phyloP scores from a whole-genome alignment of 2,113 vertebrate species.

The Callopanchax toddi region DNA sequence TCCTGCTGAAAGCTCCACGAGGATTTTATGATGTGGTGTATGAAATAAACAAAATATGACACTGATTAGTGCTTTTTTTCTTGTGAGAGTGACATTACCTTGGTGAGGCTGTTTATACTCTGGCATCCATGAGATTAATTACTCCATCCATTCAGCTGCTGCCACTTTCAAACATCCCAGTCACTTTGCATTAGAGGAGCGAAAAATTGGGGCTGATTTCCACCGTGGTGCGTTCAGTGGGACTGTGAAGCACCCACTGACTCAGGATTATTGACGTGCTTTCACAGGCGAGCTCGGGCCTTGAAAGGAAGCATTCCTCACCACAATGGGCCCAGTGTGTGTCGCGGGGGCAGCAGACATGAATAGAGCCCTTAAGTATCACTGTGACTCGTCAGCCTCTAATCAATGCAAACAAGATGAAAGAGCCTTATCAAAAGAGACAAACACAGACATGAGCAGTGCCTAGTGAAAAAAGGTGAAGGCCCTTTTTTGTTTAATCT shows the following conservation, averaged over 20 bases:
- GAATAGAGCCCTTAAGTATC: slow-evolving; percentile 76
- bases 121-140: slow-evolving; percentile 66
- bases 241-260: slow-evolving; percentile 73
- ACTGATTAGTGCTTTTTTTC: slow-evolving; percentile 25
- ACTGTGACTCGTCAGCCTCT: slow-evolving; percentile 79
- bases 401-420: slow-evolving; percentile 84
- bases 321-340: slow-evolving; percentile 83
- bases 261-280: slow-evolving; percentile 82
- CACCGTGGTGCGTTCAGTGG: slow-evolving; percentile 50
- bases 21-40: slow-evolving; percentile 18
- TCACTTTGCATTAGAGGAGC: slow-evolving; percentile 54
- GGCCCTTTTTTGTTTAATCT: slow-evolving; percentile 32
- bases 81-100: slow-evolving; percentile 23
- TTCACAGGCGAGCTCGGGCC: slow-evolving; percentile 79
- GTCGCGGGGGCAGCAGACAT: slow-evolving; percentile 68
- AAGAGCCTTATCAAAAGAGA: slow-evolving; percentile 77
- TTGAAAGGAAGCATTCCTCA: slow-evolving; percentile 85
- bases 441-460: slow-evolving; percentile 78
- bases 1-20: slow-evolving; percentile 12
- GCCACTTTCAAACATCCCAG: slow-evolving; percentile 31
- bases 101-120: slow-evolving; percentile 56
- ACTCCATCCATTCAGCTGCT: slow-evolving; percentile 49
- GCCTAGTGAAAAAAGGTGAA: slow-evolving; percentile 50
- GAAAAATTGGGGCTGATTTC: slow-evolving; percentile 63
- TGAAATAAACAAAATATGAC: slow-evolving; percentile 28